These are phyloP conservation scores for Cyprinodon brontotheroides DNA, from an alignment of 2,113 vertebrate species.

Conservation along the genomic window DNA sequence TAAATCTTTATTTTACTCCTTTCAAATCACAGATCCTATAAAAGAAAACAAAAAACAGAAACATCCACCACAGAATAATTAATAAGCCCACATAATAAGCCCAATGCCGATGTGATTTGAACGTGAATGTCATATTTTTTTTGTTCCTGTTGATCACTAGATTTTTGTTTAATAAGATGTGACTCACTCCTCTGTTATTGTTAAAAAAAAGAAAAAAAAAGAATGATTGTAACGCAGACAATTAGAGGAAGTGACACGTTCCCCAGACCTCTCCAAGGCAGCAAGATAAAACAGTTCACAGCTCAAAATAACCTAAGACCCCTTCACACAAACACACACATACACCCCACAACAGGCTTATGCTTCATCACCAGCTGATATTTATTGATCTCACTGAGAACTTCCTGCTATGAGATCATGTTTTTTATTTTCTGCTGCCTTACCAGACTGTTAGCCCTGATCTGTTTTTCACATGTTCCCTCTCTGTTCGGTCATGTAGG, in stretches of 20 bases:
- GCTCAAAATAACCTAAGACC: slow-evolving; percentile 43
- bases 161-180: slow-evolving; percentile 45
- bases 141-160: slow-evolving; percentile 72
- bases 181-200: slow-evolving; percentile 58
- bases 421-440: slow-evolving; percentile 19
- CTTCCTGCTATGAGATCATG: slow-evolving; percentile 52
- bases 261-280: slow-evolving; percentile 41
- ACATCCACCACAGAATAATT: slow-evolving; percentile 23
- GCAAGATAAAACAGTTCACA: slow-evolving; percentile 25
- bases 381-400: slow-evolving; percentile 35
- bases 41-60: slow-evolving; percentile 44
- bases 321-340: background rate
- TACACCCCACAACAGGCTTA: slow-evolving; percentile 1
- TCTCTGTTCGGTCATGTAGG: background rate
- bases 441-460: slow-evolving; percentile 33
- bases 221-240: slow-evolving; percentile 67
- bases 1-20: background rate
- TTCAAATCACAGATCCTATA: slow-evolving; percentile 47
- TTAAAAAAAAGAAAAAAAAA: slow-evolving; percentile 54
- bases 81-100: slow-evolving; percentile 56
- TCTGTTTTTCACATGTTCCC: slow-evolving; percentile 10
- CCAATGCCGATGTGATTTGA: slow-evolving; percentile 5
- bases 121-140: slow-evolving; percentile 30
- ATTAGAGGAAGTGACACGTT: slow-evolving; percentile 68
- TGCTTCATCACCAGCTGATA: slow-evolving; percentile 11